Evolutionary conservation across 1,140 invertebrate genomes (phyloP).

Genomic region (Apis florea): DNA sequence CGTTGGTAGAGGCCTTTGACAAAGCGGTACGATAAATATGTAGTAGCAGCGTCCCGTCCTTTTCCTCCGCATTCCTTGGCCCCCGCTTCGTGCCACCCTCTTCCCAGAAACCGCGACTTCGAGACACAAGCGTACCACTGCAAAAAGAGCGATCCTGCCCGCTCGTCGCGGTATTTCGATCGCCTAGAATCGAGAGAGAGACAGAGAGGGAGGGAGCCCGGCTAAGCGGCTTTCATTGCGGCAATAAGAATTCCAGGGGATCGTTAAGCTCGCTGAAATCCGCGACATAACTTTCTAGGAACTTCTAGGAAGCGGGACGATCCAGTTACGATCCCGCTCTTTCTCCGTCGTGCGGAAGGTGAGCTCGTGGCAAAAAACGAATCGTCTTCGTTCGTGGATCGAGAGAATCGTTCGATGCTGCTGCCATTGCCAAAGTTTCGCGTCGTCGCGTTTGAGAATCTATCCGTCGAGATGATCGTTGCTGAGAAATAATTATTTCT

Average conservation of each 20-base stretch:
- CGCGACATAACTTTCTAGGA: conserved; percentile 44
- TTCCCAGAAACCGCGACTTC: conserved; percentile 77
- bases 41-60: conserved; percentile 66
- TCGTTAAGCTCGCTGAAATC: conserved; percentile 49
- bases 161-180: conserved; percentile 48
- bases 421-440: neutral
- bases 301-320: conserved; percentile 37
- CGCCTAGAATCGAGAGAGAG: conserved; percentile 44
- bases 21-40: conserved; percentile 68
- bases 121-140: conserved; percentile 69
- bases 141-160: conserved; percentile 60
- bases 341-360: neutral
- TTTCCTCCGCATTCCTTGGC: conserved; percentile 44
- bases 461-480: too few species aligned
- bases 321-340: neutral
- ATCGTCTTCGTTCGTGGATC: neutral
- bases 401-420: neutral
- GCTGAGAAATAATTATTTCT: too few species aligned
- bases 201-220: neutral
- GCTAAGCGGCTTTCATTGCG: conserved; percentile 41
- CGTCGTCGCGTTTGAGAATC: neutral
- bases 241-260: conserved; percentile 50
- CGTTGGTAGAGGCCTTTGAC: conserved; percentile 61
- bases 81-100: conserved; percentile 51
- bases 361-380: neutral